Conservation (phyloP, 1,140 invertebrate genomes). For the Lepidurus packardi region DNA sequence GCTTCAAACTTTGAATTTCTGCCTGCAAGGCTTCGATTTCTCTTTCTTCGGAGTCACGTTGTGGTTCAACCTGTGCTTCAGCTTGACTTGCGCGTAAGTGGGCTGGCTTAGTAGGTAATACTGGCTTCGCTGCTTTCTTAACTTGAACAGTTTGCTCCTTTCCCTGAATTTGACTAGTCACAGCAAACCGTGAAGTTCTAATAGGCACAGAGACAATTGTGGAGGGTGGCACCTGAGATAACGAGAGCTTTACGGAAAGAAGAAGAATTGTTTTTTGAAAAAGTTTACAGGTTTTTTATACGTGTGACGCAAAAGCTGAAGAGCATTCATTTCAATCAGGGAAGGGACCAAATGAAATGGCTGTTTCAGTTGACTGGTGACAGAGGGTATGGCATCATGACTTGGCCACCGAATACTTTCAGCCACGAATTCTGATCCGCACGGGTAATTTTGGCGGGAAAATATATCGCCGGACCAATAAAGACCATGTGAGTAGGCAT, state of each 20-base stretch:
- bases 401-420: neutral
- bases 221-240: neutral
- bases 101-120: conserved; percentile 27
- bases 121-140: conserved; percentile 28
- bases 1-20: neutral
- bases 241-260: neutral
- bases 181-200: neutral
- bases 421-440: conserved; percentile 17
- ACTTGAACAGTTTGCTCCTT: neutral
- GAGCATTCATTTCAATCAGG: conserved; percentile 11
- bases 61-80: neutral
- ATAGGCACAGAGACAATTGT: neutral
- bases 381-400: neutral
- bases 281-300: neutral
- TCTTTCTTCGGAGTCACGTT: neutral
- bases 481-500: neutral
- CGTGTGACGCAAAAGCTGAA: neutral
- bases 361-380: neutral
- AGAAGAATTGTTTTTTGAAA: neutral
- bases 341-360: conserved; percentile 10
- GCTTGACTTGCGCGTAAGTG: neutral
- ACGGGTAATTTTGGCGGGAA: conserved; percentile 21
- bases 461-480: conserved; percentile 14
- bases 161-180: neutral
- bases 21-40: neutral